Evolutionary conservation across 2,888 invertebrate species (phyloP).

Genomic region (Stenurella melanura): DNA sequence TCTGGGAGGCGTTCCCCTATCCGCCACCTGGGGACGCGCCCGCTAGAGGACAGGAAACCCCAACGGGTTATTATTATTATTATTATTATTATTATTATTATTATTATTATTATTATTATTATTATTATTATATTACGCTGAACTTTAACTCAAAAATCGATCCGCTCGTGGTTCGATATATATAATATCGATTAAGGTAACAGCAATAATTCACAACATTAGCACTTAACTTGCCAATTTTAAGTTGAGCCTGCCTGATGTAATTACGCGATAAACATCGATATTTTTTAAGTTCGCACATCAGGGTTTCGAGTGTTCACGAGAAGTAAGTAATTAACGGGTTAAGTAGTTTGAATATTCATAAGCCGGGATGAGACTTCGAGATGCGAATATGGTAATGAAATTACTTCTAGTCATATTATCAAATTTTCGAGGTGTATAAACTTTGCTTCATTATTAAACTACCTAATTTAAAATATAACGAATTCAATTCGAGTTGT

Average conservation of each 20-base stretch:
- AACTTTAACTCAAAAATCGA: no score
- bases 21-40: no score
- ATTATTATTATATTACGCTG: no score
- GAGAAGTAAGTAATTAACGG: conserved; percentile 64
- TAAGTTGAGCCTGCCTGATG: background rate
- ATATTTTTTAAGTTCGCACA: conserved; percentile 23
- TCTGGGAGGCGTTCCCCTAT: no score
- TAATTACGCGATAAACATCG: conserved; percentile 3
- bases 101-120: no score
- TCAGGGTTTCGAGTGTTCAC: conserved; percentile 35
- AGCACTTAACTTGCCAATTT: background rate
- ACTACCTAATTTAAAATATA: conserved; percentile 60
- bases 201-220: background rate
- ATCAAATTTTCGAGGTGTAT: conserved; percentile 67
- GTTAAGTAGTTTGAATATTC: conserved; percentile 68
- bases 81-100: no score
- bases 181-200: no score
- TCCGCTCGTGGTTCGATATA: no score
- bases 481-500: conserved; percentile 57
- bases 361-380: conserved; percentile 64
- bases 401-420: conserved; percentile 67
- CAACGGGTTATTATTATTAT: no score
- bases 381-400: conserved; percentile 68
- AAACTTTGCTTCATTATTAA: conserved; percentile 65
- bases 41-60: no score